A percentile compares a stretch with the other conserved stretches of the same genome.
These are phyloP conservation scores for Erythrocercus mccallii DNA, from an alignment of 2,113 vertebrate species.

Conservation along the genomic window DNA sequence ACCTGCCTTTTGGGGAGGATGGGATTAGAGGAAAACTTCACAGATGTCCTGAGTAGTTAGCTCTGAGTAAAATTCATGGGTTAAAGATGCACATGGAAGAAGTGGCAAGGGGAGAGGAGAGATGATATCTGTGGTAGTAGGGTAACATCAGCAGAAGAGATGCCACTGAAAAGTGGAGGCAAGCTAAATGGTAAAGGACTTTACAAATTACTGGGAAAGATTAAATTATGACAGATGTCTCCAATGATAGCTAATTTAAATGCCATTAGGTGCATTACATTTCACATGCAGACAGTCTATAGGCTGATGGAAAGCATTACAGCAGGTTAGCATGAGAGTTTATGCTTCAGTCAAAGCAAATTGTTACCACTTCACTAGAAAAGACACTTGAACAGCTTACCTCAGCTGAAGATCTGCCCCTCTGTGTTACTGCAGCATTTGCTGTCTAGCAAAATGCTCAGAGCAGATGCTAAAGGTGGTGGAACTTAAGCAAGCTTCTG, in stretches of 20 bases:
- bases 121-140: not conserved
- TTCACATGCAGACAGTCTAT: not conserved
- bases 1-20: not conserved
- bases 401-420: not conserved
- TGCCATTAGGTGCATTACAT: conserved; percentile 17
- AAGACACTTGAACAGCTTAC: not conserved
- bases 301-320: not conserved
- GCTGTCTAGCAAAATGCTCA: not conserved
- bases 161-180: not conserved
- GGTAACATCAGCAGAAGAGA: not conserved
- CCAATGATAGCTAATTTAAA: conserved; percentile 16
- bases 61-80: not conserved
- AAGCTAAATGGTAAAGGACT: not conserved
- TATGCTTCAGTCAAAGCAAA: not conserved
- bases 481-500: not conserved
- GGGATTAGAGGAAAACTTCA: not conserved
- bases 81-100: not conserved
- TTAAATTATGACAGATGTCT: not conserved
- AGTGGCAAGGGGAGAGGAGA: not conserved
- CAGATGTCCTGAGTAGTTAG: not conserved
- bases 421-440: not conserved
- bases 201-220: not conserved
- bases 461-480: not conserved
- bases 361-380: not conserved
- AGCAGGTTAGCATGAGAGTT: not conserved